A percentile compares a stretch with the other conserved stretches of the same genome.
Evolutionary conservation across 2,888 invertebrate genomes (phyloP).

Genomic region (Tribolium freemani): DNA sequence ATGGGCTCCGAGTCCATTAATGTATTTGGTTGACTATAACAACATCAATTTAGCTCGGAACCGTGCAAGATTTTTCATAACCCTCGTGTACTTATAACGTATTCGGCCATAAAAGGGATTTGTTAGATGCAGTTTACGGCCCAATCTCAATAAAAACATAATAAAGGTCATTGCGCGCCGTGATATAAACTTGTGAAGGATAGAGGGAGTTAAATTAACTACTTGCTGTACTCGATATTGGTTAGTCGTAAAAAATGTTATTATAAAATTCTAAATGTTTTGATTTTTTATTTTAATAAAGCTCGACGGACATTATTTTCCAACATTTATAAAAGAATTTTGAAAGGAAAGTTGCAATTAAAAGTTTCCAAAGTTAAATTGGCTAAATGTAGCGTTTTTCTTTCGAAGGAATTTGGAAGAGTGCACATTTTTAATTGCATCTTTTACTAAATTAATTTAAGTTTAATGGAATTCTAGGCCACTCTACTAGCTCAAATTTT

Average conservation of each 20-base stretch:
- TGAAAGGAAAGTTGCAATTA: slow-evolving; percentile 29
- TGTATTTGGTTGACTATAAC: background rate
- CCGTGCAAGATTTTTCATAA: slow-evolving; percentile 34
- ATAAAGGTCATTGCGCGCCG: slow-evolving; percentile 36
- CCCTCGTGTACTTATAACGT: slow-evolving; percentile 25
- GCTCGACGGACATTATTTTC: background rate
- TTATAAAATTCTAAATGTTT: too few relatives aligned
- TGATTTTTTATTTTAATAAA: background rate
- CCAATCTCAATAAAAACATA: slow-evolving; percentile 43
- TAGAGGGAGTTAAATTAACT: slow-evolving; percentile 21
- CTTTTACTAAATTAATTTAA: slow-evolving; percentile 36
- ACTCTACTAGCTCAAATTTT: slow-evolving; percentile 7
- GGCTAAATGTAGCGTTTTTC: slow-evolving; percentile 42
- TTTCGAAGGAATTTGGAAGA: slow-evolving; percentile 38
- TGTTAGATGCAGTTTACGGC: slow-evolving; percentile 39
- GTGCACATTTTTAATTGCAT: slow-evolving; percentile 45
- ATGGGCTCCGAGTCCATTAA: background rate
- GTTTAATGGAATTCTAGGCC: slow-evolving; percentile 33
- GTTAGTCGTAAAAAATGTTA: background rate
- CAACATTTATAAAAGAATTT: slow-evolving; percentile 14
- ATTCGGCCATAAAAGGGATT: slow-evolving; percentile 41
- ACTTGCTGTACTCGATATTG: slow-evolving; percentile 20
- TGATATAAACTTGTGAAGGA: slow-evolving; percentile 28
- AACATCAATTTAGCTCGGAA: background rate
- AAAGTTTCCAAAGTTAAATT: slow-evolving; percentile 45